Base-by-base conservation (phyloP, 2,888 invertebrate genomes). In the Cephus spinipes region DNA sequence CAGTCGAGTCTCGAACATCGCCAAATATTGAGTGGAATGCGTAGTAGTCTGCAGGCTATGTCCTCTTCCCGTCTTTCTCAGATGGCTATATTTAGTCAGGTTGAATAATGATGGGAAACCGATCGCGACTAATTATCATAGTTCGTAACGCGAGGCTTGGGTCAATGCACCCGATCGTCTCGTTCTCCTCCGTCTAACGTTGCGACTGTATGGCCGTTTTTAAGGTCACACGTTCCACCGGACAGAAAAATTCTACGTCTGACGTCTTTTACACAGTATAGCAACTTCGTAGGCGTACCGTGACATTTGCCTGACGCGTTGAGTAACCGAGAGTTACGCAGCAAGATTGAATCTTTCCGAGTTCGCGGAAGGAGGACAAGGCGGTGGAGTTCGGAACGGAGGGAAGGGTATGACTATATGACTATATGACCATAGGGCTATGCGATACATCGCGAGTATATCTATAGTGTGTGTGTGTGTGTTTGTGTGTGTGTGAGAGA, bases 1-100 rank as follows among this genome's bases (percentile, higher is more conserved):
- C 68, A 36, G 79, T 82, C 76, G 79, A 81, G 81, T 82, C 81
- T 81, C 82, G 79, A 31, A 83, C 88, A 89, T 90, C 87, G 84
- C 90, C 89, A 90, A 90, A 91, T 90, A 90, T 90, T 88, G 89
- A 87, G 85, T 86, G 89, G 84, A 73, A 85, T 83, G 75, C 78
- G 76, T 35, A 81, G 76, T 33, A 80, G 78, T 69, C 77, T 33
- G 75, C 31, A 76, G 40, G 78, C 73, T 68, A 82, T 80, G 83
- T 82, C 82, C 15, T 85, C 86, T 84, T 83, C 81, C 81, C 82
- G 6, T 40, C 40, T 40, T 15, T 1, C 40, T 40, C 40, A 6
- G 40, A 40, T 40, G 83, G 73, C 87, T 87, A 89, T 88, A 88
- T 88, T 87, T 88, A 88, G 88, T 79, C 79, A 86, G 86, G 82